Conservation (phyloP, 2,797 vertebrate species). For the Leontocebus nigricollis region DNA sequence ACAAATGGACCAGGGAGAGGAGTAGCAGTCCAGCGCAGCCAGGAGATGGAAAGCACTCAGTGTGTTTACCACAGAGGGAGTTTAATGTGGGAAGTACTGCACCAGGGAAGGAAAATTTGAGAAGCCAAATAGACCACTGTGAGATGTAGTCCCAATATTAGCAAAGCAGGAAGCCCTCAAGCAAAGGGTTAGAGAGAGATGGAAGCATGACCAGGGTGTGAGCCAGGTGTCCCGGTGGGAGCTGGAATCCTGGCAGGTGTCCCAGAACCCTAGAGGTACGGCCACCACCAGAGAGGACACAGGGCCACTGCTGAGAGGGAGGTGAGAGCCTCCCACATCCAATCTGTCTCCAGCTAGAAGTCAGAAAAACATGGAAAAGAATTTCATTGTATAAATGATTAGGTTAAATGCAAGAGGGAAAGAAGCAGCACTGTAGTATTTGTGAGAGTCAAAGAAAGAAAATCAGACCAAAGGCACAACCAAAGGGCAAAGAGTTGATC, state of each 20-base stretch:
- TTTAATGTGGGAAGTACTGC: neutral
- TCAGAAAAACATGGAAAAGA: neutral
- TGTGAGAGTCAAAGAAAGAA: neutral
- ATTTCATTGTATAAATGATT: neutral
- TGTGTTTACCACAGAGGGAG: neutral
- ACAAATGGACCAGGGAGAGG: neutral
- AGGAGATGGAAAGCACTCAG: neutral
- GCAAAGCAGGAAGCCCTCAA: neutral
- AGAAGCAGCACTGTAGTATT: neutral
- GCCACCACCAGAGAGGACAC: neutral
- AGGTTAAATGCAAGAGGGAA: neutral
- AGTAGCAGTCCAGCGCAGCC: neutral
- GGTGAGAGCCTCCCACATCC: fast-evolving
- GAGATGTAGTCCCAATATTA: neutral
- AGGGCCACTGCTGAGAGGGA: fast-evolving
- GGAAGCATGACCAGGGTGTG: no score
- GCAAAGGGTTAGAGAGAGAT: neutral
- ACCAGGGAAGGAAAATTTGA: neutral
- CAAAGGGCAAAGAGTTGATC: neutral
- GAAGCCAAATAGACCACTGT: neutral
- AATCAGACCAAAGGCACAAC: neutral
- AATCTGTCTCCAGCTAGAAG: neutral
- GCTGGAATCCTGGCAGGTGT: fast-evolving
- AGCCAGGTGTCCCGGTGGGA: neutral
- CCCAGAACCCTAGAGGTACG: neutral